Conservation (phyloP, 2,888 invertebrate species). For the Nomada lathburiana region DNA sequence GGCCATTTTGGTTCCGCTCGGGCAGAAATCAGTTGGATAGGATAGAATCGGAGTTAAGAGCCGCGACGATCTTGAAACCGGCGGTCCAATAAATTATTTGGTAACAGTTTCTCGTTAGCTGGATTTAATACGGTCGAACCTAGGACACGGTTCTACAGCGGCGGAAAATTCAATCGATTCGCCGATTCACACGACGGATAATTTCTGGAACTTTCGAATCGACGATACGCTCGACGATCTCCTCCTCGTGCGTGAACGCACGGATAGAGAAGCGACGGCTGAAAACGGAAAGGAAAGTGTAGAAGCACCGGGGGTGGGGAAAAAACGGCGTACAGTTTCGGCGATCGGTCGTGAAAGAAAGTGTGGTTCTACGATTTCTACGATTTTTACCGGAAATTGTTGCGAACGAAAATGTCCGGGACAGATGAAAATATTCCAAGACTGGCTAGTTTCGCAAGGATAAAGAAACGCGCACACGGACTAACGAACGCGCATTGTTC, state of each 20-base stretch:
- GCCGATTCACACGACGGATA: neutral
- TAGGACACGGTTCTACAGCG: slow-evolving; percentile 27
- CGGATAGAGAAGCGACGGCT: neutral
- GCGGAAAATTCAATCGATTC: slow-evolving; percentile 32
- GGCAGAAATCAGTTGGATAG: slow-evolving; percentile 72
- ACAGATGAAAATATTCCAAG: neutral
- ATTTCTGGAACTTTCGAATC: neutral
- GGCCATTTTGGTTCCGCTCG: slow-evolving; percentile 80
- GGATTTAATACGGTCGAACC: slow-evolving; percentile 64
- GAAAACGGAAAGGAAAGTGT: neutral
- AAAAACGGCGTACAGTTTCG: no score
- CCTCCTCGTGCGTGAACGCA: neutral
- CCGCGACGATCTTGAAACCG: slow-evolving; percentile 74
- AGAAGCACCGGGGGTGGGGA: neutral
- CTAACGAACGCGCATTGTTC: slow-evolving; percentile 42
- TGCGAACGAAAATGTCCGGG: no score
- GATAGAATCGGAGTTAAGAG: slow-evolving; percentile 73
- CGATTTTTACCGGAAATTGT: no score
- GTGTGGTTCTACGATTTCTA: no score
- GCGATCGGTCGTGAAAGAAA: neutral
- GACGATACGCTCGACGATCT: neutral
- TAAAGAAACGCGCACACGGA: slow-evolving; percentile 35
- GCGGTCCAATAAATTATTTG: slow-evolving; percentile 72
- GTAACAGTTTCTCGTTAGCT: slow-evolving; percentile 74
- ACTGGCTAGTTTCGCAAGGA: neutral